phyloP scores from a whole-genome alignment of 2,888 invertebrate genomes.

The Lymantria monacha region DNA sequence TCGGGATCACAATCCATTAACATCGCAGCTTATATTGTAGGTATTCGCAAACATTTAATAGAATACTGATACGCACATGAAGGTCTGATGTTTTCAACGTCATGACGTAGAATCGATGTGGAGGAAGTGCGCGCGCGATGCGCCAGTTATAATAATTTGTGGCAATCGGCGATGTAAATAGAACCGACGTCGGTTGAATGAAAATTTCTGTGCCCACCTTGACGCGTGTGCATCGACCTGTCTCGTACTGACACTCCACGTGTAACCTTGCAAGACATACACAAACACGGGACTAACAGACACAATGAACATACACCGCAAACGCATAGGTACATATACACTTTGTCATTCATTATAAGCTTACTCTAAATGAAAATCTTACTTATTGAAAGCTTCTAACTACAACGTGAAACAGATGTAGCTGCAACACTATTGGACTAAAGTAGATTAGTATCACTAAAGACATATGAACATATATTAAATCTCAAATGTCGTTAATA shows the following conservation, averaged over 20 bases:
- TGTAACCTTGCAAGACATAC: constrained; percentile 73
- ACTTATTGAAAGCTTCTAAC: constrained; percentile 8
- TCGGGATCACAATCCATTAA: constrained; percentile 49
- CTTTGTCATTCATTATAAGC: constrained; percentile 35
- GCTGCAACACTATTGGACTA: constrained; percentile 33
- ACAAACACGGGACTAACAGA: constrained; percentile 54
- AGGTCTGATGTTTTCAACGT: constrained; percentile 58
- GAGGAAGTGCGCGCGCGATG: constrained; percentile 70
- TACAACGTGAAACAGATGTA: constrained; percentile 24
- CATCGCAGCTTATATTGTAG: constrained; percentile 9
- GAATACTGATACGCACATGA: constrained; percentile 40
- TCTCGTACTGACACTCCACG: constrained; percentile 63
- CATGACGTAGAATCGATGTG: constrained; percentile 36
- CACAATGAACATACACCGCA: constrained; percentile 50
- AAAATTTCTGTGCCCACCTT: constrained; percentile 73
- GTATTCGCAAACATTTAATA: constrained; percentile 20
- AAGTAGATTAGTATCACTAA: constrained; percentile 32
- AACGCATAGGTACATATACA: constrained; percentile 55
- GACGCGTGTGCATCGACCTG: constrained; percentile 76
- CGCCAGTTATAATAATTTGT: constrained; percentile 61
- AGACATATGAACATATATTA: constrained; percentile 34
- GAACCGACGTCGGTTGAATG: constrained; percentile 73
- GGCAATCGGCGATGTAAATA: constrained; percentile 69
- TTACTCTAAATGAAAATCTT: constrained; percentile 8
- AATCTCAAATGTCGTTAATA: constrained; percentile 35